Conservation (phyloP, 2,888 invertebrate genomes). For the Apotomis turbidana region DNA sequence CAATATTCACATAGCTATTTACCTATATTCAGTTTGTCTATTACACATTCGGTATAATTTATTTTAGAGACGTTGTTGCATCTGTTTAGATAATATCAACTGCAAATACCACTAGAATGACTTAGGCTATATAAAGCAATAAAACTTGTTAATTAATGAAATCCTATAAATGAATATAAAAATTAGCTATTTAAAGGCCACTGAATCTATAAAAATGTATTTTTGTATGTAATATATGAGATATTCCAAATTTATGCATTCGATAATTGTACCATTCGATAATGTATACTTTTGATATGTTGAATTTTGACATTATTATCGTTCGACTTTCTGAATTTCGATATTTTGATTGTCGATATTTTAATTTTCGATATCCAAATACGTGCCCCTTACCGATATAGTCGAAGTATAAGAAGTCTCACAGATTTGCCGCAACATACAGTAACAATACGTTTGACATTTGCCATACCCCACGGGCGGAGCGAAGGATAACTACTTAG, state of each 20-base stretch:
- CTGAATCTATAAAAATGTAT: no score
- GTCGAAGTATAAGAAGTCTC: not conserved
- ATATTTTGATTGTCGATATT: no score
- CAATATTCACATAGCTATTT: not conserved
- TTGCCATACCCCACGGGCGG: constrained; percentile 41
- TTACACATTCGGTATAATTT: not conserved
- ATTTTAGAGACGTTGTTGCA: not conserved
- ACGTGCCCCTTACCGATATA: no score
- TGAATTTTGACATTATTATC: no score
- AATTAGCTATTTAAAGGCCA: no score
- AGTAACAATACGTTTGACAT: constrained; percentile 40
- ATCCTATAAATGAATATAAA: not conserved
- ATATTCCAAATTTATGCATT: no score
- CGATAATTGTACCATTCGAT: no score
- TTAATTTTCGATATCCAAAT: no score
- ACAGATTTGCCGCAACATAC: constrained; percentile 24
- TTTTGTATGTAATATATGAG: no score
- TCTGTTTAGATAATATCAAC: not conserved
- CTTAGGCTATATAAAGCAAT: not conserved
- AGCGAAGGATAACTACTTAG: constrained; percentile 43
- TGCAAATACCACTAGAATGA: constrained; percentile 21
- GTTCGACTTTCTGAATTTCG: no score
- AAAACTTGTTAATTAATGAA: not conserved
- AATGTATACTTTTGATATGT: no score
- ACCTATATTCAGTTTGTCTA: not conserved